These are phyloP conservation scores for Chrysomela aeneicollis DNA, from an alignment of 2,888 invertebrate genomes.

Conservation along the genomic window DNA sequence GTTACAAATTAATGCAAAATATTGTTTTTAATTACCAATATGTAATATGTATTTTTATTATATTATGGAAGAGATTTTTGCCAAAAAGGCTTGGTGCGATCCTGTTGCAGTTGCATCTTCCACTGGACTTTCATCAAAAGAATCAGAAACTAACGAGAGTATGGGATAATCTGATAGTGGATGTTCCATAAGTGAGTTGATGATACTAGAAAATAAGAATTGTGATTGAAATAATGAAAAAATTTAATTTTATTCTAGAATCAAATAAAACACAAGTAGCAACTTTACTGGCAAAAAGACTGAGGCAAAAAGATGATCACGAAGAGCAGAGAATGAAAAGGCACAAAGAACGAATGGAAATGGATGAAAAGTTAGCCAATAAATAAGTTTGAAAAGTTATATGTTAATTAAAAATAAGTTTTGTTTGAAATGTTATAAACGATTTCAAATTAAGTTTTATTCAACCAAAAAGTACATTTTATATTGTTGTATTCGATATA, in stretches of 20 bases:
- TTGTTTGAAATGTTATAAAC: background rate
- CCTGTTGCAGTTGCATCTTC: conserved; percentile 26
- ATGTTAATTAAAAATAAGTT: conserved; percentile 9
- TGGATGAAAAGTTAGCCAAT: conserved; percentile 33
- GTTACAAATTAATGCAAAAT: conserved; percentile 12
- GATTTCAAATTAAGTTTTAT: conserved; percentile 4
- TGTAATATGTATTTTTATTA: conserved; percentile 10
- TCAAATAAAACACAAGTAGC: conserved; percentile 6
- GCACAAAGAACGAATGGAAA: conserved; percentile 40
- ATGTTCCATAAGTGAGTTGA: conserved; percentile 15
- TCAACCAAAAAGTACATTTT: background rate
- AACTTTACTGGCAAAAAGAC: conserved; percentile 28
- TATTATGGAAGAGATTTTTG: conserved; percentile 24
- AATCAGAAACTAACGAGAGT: background rate
- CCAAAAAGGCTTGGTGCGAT: conserved; percentile 26
- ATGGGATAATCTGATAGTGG: conserved; percentile 17
- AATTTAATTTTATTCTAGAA: conserved; percentile 5
- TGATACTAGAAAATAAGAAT: too few species aligned
- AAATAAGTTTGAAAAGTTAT: conserved; percentile 15
- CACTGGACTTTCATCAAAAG: conserved; percentile 14
- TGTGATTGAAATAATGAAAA: conserved; percentile 13
- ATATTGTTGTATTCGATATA: conserved; percentile 5
- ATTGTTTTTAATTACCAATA: conserved; percentile 10
- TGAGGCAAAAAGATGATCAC: conserved; percentile 37
- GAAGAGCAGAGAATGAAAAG: conserved; percentile 33